Evolutionary conservation across 2,888 invertebrate genomes (phyloP).

Genomic region (Malachius bipustulatus): DNA sequence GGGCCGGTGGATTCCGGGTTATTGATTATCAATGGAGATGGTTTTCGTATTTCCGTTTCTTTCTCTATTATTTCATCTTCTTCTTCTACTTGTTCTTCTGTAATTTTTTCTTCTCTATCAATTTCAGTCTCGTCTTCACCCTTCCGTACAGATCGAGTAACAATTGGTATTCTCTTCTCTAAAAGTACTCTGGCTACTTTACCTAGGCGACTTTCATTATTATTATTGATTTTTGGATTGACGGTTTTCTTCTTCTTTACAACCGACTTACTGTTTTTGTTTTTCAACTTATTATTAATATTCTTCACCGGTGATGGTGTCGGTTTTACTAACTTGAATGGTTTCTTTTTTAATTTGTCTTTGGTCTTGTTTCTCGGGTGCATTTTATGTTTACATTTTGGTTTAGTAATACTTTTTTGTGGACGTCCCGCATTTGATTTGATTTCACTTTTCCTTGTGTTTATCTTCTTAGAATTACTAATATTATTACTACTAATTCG

Average conservation of each 20-base stretch:
- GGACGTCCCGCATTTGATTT: neutral
- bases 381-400: neutral
- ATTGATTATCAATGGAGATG: too few relatives aligned
- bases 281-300: too few relatives aligned
- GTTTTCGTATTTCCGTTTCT: too few relatives aligned
- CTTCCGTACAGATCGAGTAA: conserved; percentile 15
- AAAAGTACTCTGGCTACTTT: conserved; percentile 14
- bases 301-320: too few relatives aligned
- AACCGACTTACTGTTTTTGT: neutral
- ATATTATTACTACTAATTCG: neutral
- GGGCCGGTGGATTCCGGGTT: too few relatives aligned
- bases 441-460: neutral
- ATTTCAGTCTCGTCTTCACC: neutral
- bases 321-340: neutral
- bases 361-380: neutral
- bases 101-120: conserved; percentile 1
- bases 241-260: conserved; percentile 1
- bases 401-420: neutral
- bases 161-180: too few relatives aligned
- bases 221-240: conserved; percentile 6
- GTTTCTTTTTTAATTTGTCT: neutral
- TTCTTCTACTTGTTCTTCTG: neutral
- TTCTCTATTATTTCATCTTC: conserved; percentile 4
- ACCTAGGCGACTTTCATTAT: conserved; percentile 5
- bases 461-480: neutral